Base-by-base conservation (phyloP, 2,113 vertebrate genomes). In the Megalops atlanticus region DNA sequence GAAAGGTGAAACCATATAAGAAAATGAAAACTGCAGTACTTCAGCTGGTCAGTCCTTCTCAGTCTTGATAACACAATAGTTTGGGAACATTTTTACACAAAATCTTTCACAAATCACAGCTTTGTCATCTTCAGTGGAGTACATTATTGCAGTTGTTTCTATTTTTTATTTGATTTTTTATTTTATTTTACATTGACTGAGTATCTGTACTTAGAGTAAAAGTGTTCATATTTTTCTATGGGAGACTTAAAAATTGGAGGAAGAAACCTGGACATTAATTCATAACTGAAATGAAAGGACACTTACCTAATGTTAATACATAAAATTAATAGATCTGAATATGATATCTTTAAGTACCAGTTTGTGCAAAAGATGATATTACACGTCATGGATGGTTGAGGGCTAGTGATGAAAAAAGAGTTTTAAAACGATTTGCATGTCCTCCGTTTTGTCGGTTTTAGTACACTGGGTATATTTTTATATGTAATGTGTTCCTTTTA, bases 401-500 rank as follows among this genome's bases (percentile, higher is more conserved):
- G 31, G 49, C 74, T 76, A 39, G 54, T 74, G 70, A 80, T 82
- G 74, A 86, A 74, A 78, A 43, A 85, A 78, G 86, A 90, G 88
- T 24, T 74, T 83, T 82, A 86, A 84, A 70, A 84, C 86, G 76
- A 84, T 87, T 87, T 92, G 91, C 91, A 93, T 92, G 90, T 89
- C 88, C 85, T 87, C 83, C 72, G 24, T 84, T 93, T 92, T 94
- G 92, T 94, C 92, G 93, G 90, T 93, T 95, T 94, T 95, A 94
- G 94, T 95, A 95, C 94, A 95, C 94, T 95, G 94, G 94, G 95
- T 89, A 95, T 96, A 95, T 95, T 96, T 92, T 95, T 95, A 94
- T 96, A 96, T 94, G 94, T 95, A 95, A 95, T 94, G 96, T 97
- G 95, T 93, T 94, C 95, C 96, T 98, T 97, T 96, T 96, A 96